Conservation (phyloP, 2,113 vertebrate species). For the Pomatorhinus ruficollis region DNA sequence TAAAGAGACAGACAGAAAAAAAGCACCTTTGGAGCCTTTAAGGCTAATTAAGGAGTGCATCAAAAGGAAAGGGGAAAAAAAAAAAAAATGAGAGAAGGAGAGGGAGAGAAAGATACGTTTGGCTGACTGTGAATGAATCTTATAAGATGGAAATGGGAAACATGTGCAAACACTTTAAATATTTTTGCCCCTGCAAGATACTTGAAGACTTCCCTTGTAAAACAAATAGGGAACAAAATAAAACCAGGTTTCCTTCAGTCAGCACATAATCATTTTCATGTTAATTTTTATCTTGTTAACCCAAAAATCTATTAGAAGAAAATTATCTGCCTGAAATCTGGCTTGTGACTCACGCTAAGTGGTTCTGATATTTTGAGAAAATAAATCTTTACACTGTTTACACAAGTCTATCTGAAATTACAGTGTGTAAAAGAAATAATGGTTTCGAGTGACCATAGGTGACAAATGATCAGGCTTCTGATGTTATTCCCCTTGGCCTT, state of each 20-base stretch:
- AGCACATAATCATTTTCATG: conserved; percentile 50
- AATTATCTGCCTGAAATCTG: conserved; percentile 73
- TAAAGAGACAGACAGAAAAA: conserved; percentile 22
- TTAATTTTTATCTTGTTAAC: conserved; percentile 58
- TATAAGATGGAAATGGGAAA: conserved; percentile 70
- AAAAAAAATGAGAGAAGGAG: not conserved
- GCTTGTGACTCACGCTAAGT: conserved; percentile 70
- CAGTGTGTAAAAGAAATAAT: conserved; percentile 66
- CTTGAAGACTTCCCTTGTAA: conserved; percentile 57
- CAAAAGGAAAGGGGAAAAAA: not conserved
- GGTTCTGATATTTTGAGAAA: conserved; percentile 71
- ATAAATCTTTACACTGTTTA: conserved; percentile 69
- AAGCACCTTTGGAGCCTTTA: conserved; percentile 52
- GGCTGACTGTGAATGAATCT: conserved; percentile 61
- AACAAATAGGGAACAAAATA: conserved; percentile 58
- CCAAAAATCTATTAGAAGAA: conserved; percentile 66
- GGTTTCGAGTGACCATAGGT: conserved; percentile 55
- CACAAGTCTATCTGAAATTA: conserved; percentile 66
- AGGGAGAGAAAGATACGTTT: conserved; percentile 40
- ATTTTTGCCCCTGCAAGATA: conserved; percentile 38
- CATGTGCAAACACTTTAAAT: conserved; percentile 29
- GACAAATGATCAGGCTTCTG: conserved; percentile 69
- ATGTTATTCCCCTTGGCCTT: conserved; percentile 53
- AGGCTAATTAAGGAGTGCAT: conserved; percentile 48
- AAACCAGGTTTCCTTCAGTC: conserved; percentile 46